Evolutionary conservation across 2,888 invertebrate species (phyloP), one percentile per base, ranked within the genome.

Genomic region (Platycnemis pennipes): DNA sequence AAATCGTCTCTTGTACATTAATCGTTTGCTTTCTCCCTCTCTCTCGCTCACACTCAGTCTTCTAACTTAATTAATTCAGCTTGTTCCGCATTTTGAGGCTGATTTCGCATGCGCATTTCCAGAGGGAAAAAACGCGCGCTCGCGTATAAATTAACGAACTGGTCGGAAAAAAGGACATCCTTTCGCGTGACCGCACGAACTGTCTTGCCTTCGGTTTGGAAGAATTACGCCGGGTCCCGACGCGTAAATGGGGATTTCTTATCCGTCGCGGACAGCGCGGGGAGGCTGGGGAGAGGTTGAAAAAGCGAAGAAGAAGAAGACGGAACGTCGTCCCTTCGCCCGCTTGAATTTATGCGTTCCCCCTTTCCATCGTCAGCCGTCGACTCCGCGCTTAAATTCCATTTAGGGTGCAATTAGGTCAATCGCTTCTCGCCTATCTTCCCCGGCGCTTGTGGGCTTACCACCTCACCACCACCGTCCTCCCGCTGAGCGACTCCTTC

Each of bases 131-230:
- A 77, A 77, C 77, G 37, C 77, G 77, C 37, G 37, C 31, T 77
- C 77, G 63, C n/a, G 37, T 77, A 77, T 77, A 77, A 77, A 77
- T 37, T 77, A 77, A 77, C 77, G 77, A 77, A 37, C 37, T 77
- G 77, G 77, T 37, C 13, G 77, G n/a, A 31, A 37, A 77, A 22
- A 77, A 49, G 3, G 49, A 77, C 31, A 77, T 37, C 37, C 77
- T 77, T 77, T 77, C 77, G 77, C 77, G 77, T 77, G 77, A 77
- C 77, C 77, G 77, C 77, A 77, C 77, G 31, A 77, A 77, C 37
- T 31, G 2, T 77, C 37, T 31, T 37, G 77, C 77, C 77, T 77
- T 77, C 77, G 77, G 77, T 77, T 77, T 37, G 77, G 31, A 77
- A 77, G 37, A 77, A 77, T 77, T 77, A 77, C 77, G 77, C 63